Conservation (phyloP, 2,113 vertebrate species). For the Percina caprodes region DNA sequence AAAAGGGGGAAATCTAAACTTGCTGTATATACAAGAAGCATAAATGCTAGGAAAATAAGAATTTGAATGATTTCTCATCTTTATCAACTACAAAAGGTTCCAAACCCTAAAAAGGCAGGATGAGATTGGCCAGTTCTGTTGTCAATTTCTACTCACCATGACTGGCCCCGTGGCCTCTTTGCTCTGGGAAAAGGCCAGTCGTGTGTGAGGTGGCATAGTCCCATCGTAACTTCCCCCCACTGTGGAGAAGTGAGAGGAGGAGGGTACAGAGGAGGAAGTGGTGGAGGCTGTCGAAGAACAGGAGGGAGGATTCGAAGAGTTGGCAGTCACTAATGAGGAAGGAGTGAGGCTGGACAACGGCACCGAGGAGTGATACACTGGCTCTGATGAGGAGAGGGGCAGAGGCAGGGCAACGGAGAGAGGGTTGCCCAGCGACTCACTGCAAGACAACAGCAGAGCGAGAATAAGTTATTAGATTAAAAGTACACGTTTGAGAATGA, state of each 20-base stretch:
- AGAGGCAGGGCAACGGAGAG: slow-evolving; percentile 76
- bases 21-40: background rate
- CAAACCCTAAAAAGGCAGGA: background rate
- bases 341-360: slow-evolving; percentile 76
- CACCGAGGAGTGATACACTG: slow-evolving; percentile 78
- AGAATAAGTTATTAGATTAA: background rate
- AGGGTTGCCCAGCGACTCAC: slow-evolving; percentile 79
- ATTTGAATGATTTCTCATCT: background rate
- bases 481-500: background rate
- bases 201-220: slow-evolving; percentile 74
- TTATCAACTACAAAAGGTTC: background rate
- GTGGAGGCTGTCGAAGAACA: slow-evolving; percentile 68
- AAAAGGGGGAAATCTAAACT: background rate
- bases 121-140: background rate
- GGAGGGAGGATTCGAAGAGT: slow-evolving; percentile 60
- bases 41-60: background rate
- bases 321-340: slow-evolving; percentile 73
- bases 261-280: slow-evolving; percentile 63
- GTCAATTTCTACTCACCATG: slow-evolving; percentile 71
- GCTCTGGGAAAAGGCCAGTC: slow-evolving; percentile 81
- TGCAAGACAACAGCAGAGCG: slow-evolving; percentile 36
- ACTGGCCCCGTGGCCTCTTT: slow-evolving; percentile 81
- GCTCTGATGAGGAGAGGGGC: slow-evolving; percentile 80
- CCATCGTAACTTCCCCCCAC: slow-evolving; percentile 80
- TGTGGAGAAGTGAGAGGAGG: slow-evolving; percentile 75